Conservation (phyloP, 2,113 vertebrate species). For the Solea solea region DNA sequence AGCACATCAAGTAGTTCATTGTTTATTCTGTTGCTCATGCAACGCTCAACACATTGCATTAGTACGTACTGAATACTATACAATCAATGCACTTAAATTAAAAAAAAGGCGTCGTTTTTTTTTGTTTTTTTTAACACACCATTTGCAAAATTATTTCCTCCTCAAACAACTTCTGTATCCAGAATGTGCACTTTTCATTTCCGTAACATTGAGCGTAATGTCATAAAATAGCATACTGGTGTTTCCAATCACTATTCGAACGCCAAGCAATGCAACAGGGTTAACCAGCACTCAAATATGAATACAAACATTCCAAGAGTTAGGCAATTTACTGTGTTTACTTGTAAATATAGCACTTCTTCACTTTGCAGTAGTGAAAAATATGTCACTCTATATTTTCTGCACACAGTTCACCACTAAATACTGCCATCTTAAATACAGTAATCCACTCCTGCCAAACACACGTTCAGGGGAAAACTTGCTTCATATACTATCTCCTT, state of each 20-base stretch:
- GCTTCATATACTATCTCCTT: background rate
- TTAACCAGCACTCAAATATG: conserved; percentile 15
- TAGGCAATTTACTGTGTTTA: conserved; percentile 24
- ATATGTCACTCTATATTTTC: background rate
- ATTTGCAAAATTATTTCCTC: conserved; percentile 41
- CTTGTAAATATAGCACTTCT: conserved; percentile 3
- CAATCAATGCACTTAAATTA: conserved; percentile 56
- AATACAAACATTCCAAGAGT: conserved; percentile 15
- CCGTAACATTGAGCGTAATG: background rate
- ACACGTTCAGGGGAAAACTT: background rate
- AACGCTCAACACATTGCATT: conserved; percentile 54
- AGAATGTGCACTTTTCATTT: background rate
- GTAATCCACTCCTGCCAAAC: conserved; percentile 17
- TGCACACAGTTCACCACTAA: conserved; percentile 25
- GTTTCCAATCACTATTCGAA: background rate
- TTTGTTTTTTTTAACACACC: conserved; percentile 11
- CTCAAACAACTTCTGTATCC: conserved; percentile 16
- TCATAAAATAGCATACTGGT: conserved; percentile 7
- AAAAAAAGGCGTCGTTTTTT: conserved; percentile 28
- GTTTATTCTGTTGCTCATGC: conserved; percentile 61
- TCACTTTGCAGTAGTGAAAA: conserved; percentile 11
- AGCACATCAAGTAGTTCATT: conserved; percentile 14
- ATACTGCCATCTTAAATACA: conserved; percentile 47
- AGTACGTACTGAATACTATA: conserved; percentile 37
- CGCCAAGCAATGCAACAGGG: background rate